Percentiles rank a stretch among this genome's conserved stretches.
Evolutionary conservation across 2,797 vertebrate species (phyloP).

Genomic region (Gobionotothen gibberifrons): DNA sequence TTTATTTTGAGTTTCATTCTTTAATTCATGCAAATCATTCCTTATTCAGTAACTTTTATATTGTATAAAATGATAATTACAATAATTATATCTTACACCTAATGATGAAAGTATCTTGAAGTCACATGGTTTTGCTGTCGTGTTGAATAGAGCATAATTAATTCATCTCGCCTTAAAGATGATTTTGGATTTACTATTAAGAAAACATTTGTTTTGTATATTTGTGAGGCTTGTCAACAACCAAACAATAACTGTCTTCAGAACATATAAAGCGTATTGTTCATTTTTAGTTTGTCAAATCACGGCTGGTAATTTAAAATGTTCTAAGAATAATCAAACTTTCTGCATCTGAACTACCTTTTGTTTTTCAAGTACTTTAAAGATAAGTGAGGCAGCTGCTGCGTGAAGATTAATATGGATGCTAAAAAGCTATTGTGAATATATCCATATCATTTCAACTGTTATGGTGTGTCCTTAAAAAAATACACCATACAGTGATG

Average conservation of each 20-base stretch:
- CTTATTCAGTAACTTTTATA: too few relatives aligned
- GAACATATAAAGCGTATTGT: background rate
- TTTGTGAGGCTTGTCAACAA: background rate
- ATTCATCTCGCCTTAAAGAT: background rate
- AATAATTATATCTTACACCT: background rate
- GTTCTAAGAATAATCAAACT: background rate
- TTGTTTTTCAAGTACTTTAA: background rate
- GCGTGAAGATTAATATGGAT: background rate
- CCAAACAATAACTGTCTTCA: background rate
- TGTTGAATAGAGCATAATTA: background rate
- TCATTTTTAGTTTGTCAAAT: background rate
- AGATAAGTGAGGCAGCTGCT: background rate
- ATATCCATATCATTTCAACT: constrained; percentile 2
- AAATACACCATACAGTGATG: constrained; percentile 1
- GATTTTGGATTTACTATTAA: background rate
- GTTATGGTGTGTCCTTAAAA: background rate
- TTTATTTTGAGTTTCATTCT: background rate
- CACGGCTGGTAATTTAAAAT: background rate
- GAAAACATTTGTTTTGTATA: background rate
- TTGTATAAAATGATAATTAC: background rate
- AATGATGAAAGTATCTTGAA: background rate
- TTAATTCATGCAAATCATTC: background rate
- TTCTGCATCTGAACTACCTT: background rate
- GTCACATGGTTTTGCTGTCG: background rate
- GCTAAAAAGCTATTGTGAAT: background rate